Conservation (phyloP, 2,113 vertebrate species). For the Phrynosoma platyrhinos region DNA sequence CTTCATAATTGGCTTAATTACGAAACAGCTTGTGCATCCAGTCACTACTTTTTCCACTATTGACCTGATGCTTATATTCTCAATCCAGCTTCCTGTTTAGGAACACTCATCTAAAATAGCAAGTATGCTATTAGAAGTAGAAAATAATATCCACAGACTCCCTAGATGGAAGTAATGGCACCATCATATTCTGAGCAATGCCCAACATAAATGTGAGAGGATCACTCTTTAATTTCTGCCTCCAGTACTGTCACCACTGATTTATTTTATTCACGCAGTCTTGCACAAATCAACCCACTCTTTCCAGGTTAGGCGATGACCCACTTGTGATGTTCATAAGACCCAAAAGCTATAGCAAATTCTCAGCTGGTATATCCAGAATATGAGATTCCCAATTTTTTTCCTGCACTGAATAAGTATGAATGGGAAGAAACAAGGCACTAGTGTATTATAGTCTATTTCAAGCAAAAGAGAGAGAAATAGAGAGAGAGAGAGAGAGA, state of each 20-base stretch:
- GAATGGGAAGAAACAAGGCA: too few relatives aligned
- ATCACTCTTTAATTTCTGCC: conserved; percentile 24
- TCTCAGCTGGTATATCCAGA: too few relatives aligned
- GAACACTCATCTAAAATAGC: background rate
- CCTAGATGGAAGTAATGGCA: background rate
- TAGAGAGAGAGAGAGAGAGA: too few relatives aligned
- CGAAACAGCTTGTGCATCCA: background rate
- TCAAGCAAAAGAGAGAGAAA: too few relatives aligned
- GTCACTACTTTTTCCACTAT: background rate
- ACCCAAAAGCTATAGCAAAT: too few relatives aligned
- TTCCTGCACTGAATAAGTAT: too few relatives aligned
- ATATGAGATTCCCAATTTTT: too few relatives aligned
- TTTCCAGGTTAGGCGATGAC: too few relatives aligned
- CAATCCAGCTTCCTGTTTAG: too few relatives aligned
- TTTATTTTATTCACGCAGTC: conserved; percentile 46
- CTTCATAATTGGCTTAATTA: background rate
- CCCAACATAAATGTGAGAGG: background rate
- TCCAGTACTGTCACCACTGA: conserved; percentile 39
- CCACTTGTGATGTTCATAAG: too few relatives aligned
- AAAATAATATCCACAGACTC: background rate
- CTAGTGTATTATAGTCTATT: too few relatives aligned
- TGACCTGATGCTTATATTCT: background rate
- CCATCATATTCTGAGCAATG: background rate
- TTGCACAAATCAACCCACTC: conserved; percentile 8
- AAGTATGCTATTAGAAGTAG: background rate